A percentile compares a stretch with the other conserved stretches of the same genome.
These are phyloP conservation scores for Myotis findleyi DNA, from an alignment of 2,797 vertebrate species.

Conservation along the genomic window DNA sequence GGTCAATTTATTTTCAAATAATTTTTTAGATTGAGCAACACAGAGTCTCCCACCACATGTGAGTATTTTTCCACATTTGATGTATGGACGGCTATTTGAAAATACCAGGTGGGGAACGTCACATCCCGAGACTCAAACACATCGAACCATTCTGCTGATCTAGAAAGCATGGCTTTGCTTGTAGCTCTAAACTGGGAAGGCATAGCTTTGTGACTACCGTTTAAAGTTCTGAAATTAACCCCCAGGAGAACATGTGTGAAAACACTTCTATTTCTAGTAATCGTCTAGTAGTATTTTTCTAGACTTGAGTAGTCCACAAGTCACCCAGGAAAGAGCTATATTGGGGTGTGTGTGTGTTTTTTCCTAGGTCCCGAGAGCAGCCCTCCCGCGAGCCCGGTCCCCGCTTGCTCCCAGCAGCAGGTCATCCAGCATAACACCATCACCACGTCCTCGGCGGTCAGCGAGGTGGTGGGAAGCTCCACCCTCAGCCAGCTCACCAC, in stretches of 20 bases:
- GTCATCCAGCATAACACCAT: slow-evolving; percentile 99
- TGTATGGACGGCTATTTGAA: slow-evolving; percentile 63
- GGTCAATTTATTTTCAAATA: slow-evolving; percentile 79
- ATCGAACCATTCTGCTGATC: neutral
- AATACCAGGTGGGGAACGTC: slow-evolving; percentile 48
- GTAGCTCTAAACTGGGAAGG: slow-evolving; percentile 65
- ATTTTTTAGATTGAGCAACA: slow-evolving; percentile 82
- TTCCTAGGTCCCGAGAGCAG: slow-evolving; percentile 97
- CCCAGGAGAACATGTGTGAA: slow-evolving; percentile 54
- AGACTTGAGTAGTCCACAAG: neutral
- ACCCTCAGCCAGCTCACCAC: slow-evolving; percentile 93
- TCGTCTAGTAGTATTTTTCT: neutral
- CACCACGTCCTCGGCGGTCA: slow-evolving; percentile 97
- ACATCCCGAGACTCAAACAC: slow-evolving; percentile 8
- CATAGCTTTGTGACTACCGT: slow-evolving; percentile 59
- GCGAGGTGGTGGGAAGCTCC: slow-evolving; percentile 92
- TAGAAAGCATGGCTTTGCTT: slow-evolving; percentile 72
- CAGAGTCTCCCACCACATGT: slow-evolving; percentile 78
- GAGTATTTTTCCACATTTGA: slow-evolving; percentile 78
- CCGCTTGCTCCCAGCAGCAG: slow-evolving; percentile 97
- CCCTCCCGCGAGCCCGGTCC: slow-evolving; percentile 94
- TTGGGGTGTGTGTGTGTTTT: slow-evolving; percentile 61
- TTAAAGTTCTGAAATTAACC: slow-evolving; percentile 49
- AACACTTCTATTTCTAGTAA: slow-evolving; percentile 1
- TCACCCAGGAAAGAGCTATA: slow-evolving; percentile 57